Conservation (phyloP, 2,888 invertebrate genomes). For the Coleophora deauratella region DNA sequence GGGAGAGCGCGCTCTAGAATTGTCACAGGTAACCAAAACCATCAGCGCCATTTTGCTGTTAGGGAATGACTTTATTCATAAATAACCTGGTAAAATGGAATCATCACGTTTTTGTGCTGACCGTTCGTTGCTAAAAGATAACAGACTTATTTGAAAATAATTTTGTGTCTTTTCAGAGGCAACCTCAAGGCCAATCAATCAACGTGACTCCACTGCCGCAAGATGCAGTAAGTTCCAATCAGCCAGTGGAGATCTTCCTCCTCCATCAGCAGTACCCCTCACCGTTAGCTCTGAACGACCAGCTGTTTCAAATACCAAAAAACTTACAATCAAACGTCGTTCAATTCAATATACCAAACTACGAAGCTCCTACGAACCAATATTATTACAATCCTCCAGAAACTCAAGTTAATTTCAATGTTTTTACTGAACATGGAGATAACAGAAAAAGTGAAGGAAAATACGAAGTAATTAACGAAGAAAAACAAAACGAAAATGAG, state of each 20-base stretch:
- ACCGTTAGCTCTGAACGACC: slow-evolving; percentile 16
- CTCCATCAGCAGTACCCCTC: slow-evolving; percentile 42
- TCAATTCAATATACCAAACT: slow-evolving; percentile 20
- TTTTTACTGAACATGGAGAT: slow-evolving; percentile 27
- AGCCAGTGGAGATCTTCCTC: slow-evolving; percentile 41
- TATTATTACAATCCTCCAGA: slow-evolving; percentile 18
- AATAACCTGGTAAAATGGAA: too few relatives aligned
- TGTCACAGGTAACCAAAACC: slow-evolving; percentile 31
- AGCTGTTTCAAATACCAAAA: slow-evolving; percentile 23
- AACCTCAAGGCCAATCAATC: slow-evolving; percentile 4
- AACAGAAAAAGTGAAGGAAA: slow-evolving; percentile 5
- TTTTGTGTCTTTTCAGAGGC: neutral
- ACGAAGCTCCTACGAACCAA: slow-evolving; percentile 12
- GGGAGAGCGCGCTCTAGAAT: slow-evolving; percentile 71
- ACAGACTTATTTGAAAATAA: too few relatives aligned
- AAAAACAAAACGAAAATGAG: slow-evolving; percentile 7
- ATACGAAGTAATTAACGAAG: slow-evolving; percentile 4
- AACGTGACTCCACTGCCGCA: slow-evolving; percentile 17
- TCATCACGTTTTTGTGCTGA: too few relatives aligned
- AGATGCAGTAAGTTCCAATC: slow-evolving; percentile 7
- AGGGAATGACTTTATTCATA: too few relatives aligned
- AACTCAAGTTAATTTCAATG: slow-evolving; percentile 28
- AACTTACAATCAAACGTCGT: slow-evolving; percentile 20
- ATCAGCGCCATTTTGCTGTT: too few relatives aligned
- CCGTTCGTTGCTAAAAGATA: too few relatives aligned